Evolutionary conservation across 2,888 invertebrate species (phyloP).

Genomic region (Temnothorax ravouxi): DNA sequence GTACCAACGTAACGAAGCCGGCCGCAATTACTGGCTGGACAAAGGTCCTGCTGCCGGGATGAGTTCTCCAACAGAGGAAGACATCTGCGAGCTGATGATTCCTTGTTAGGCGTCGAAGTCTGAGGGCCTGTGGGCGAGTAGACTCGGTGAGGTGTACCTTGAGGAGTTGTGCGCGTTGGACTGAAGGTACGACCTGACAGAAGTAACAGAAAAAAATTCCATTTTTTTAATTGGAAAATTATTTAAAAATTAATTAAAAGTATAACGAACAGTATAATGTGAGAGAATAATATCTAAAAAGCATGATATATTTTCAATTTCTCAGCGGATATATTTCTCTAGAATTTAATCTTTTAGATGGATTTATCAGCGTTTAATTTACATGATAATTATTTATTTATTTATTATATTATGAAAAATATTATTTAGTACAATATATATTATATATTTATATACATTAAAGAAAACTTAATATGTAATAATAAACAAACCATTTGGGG

Average conservation of each 20-base stretch:
- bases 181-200: slow-evolving; percentile 72
- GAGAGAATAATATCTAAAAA: neutral
- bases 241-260: neutral
- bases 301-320: neutral
- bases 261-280: neutral
- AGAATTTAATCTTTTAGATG: neutral
- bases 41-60: slow-evolving; percentile 77
- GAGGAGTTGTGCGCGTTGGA: slow-evolving; percentile 71
- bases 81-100: slow-evolving; percentile 83
- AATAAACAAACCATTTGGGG: slow-evolving; percentile 79
- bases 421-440: neutral
- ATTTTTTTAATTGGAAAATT: neutral
- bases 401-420: neutral
- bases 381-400: no score
- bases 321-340: neutral
- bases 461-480: neutral
- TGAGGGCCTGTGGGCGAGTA: slow-evolving; percentile 79
- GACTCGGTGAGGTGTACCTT: slow-evolving; percentile 77
- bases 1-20: slow-evolving; percentile 81
- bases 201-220: neutral
- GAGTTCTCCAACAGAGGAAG: slow-evolving; percentile 81
- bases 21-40: slow-evolving; percentile 81
- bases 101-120: slow-evolving; percentile 85
- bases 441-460: neutral
- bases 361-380: no score